Percentiles rank a stretch among this genome's conserved stretches.
phyloP scores from a whole-genome alignment of 2,113 vertebrate genomes.

The Hassar affinis region DNA sequence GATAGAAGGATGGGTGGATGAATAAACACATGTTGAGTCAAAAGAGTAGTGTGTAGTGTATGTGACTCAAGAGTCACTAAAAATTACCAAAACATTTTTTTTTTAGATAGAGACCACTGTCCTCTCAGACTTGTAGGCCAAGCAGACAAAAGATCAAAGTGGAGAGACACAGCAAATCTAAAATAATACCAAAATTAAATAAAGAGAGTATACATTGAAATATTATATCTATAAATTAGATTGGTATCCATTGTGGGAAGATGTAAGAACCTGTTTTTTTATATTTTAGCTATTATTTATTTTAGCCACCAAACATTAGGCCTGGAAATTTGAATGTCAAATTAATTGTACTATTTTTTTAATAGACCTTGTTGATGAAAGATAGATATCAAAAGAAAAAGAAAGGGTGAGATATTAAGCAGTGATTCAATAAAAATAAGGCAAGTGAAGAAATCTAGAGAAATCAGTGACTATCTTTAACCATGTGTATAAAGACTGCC shows the following conservation, averaged over 20 bases:
- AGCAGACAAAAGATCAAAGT: background rate
- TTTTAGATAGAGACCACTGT: background rate
- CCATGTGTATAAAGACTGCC: background rate
- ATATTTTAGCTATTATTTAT: background rate
- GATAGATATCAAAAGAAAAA: background rate
- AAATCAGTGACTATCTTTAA: background rate
- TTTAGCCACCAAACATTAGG: background rate
- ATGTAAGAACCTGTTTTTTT: background rate
- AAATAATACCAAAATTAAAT: background rate
- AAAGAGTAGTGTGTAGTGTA: too few relatives aligned
- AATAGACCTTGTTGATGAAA: background rate
- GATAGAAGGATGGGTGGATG: background rate
- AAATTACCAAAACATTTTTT: background rate
- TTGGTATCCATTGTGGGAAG: background rate
- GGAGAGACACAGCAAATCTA: background rate
- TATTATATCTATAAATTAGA: too few relatives aligned
- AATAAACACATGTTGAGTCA: background rate
- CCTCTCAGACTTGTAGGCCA: background rate
- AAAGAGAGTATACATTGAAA: background rate
- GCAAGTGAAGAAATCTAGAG: background rate
- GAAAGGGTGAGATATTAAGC: too few relatives aligned
- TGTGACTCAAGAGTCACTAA: too few relatives aligned
- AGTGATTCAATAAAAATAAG: background rate
- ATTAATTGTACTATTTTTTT: background rate
- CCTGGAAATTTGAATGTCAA: background rate